Base-by-base conservation (phyloP, 2,113 vertebrate genomes). In the Thalassarche chlororhynchos region DNA sequence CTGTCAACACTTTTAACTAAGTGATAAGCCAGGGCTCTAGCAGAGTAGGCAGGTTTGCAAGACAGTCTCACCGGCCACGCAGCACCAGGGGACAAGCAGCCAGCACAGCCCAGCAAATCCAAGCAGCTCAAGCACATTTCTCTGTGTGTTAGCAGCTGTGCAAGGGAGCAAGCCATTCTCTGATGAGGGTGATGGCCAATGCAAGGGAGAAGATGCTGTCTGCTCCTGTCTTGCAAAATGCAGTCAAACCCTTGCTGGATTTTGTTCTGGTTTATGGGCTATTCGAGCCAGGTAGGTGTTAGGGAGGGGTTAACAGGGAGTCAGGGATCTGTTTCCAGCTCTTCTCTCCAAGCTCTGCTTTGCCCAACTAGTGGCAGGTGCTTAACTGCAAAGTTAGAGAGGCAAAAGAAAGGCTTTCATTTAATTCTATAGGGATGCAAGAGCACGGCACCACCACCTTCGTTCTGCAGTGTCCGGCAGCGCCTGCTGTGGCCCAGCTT, bases 1-100 rank as follows among this genome's bases (percentile, higher is more conserved):
- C 97, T 97, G 95, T 93, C 95, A 93, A 87, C 92, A 60, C 96
- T 69, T 91, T 24, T 58, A 86, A 46, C 42, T 2, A 24, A 38
- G 91, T 72, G 91, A 44, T 61, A 93, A 87, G 32, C 58, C 15
- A 2, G 84, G 94, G 93, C 71, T 74, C 66, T 11, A 60, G 96
- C 66, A 9, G 90, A 84, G 96, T 26, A 58, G 80, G 94, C 72
- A 95, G 95, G 80, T 89, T 83, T 82, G 93, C 69, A 82, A 94
- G 94, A 76, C 81, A 8, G 36, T 14, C 47, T 74, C 89, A 60
- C 14, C 2, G 12, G 81, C 49, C 85, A 16, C 0, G 15, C 25
- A 5, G 84, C 26, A 52, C 55, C 19, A 4, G 2, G 6, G 84
- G 71, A 32, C 3, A 46, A 87, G 91, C 84, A 52, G 79, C n/a